phyloP scores from a whole-genome alignment of 2,797 vertebrate species.

The Acipenser ruthenus region DNA sequence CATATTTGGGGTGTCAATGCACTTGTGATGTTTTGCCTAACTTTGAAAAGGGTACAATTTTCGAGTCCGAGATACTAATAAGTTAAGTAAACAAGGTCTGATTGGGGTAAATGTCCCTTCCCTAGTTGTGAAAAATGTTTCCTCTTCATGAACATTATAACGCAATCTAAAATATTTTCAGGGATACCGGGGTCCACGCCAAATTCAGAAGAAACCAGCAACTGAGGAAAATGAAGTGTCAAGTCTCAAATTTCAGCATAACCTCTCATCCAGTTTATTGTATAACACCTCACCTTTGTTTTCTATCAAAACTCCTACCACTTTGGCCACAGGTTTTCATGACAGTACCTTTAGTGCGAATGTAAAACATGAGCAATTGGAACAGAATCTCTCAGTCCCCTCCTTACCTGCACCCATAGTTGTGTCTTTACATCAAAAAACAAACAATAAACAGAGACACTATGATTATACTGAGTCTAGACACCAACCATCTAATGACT shows the following conservation, averaged over 20 bases:
- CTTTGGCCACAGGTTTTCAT: background rate
- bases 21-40: too few species aligned
- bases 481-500: background rate
- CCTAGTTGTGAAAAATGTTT: too few species aligned
- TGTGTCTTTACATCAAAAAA: constrained; percentile 5
- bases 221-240: constrained; percentile 22
- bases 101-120: too few species aligned
- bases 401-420: constrained; percentile 7
- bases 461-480: background rate
- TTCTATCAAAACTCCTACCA: constrained; percentile 29
- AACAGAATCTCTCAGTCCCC: background rate
- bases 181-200: constrained; percentile 57
- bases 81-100: too few species aligned
- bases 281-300: constrained; percentile 40
- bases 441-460: constrained; percentile 10
- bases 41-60: too few species aligned
- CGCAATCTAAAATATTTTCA: constrained; percentile 19
- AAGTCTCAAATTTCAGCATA: background rate
- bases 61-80: too few species aligned
- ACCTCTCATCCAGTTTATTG: constrained; percentile 12
- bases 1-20: too few species aligned
- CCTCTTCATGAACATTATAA: too few species aligned
- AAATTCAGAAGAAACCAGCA: constrained; percentile 42
- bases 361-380: background rate
- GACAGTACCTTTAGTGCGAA: background rate